Evolutionary conservation across 1,140 invertebrate species (phyloP).

Genomic region (Heliconius eleuchia): DNA sequence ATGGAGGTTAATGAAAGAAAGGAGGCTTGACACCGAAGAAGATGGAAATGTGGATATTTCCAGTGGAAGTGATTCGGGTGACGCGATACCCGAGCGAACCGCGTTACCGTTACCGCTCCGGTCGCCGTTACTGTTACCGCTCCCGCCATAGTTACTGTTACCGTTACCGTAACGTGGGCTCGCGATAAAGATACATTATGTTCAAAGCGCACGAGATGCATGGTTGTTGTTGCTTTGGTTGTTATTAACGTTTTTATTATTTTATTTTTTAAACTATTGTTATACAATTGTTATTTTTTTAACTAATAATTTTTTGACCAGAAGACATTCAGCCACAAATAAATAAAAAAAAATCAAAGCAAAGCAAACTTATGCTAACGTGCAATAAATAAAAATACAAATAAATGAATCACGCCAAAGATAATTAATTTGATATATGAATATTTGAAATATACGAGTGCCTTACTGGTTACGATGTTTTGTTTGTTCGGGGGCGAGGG

Average conservation of each 20-base stretch:
- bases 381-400: not conserved
- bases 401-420: slow-evolving; percentile 58
- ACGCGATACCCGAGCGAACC: slow-evolving; percentile 36
- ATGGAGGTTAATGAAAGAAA: slow-evolving; percentile 36
- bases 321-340: not conserved
- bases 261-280: not conserved
- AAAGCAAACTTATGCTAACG: not conserved
- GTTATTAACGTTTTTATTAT: not conserved
- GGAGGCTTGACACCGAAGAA: slow-evolving; percentile 60
- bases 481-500: slow-evolving; percentile 64
- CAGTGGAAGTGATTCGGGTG: slow-evolving; percentile 77
- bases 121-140: not conserved
- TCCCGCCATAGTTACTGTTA: not conserved
- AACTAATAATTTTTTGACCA: not conserved
- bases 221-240: slow-evolving; percentile 5
- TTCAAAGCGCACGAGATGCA: slow-evolving; percentile 6
- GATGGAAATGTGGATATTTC: slow-evolving; percentile 70
- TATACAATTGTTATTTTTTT: slow-evolving; percentile 11
- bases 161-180: slow-evolving; percentile 17
- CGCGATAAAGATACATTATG: slow-evolving; percentile 15
- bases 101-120: not conserved
- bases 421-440: slow-evolving; percentile 67
- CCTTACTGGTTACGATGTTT: slow-evolving; percentile 78
- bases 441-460: slow-evolving; percentile 75
- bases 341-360: not conserved